Conservation (phyloP, 2,797 vertebrate genomes). For the Cygnus olor region DNA sequence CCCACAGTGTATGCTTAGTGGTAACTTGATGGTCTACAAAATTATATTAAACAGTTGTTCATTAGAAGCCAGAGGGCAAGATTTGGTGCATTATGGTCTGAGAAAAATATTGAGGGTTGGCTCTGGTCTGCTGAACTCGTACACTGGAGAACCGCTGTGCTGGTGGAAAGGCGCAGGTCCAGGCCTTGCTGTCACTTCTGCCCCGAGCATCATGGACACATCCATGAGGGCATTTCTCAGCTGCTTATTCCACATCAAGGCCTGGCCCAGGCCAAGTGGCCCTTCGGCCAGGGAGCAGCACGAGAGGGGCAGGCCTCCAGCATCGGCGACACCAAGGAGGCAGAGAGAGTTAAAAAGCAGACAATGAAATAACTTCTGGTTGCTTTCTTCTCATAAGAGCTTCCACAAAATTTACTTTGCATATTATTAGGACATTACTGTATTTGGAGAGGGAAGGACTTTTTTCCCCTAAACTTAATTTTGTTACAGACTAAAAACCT, state of each 20-base stretch:
- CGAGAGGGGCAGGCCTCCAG: background rate
- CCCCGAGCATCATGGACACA: fast-evolving
- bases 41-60: background rate
- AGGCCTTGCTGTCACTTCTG: background rate
- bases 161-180: background rate
- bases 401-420: background rate
- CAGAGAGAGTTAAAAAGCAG: background rate
- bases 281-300: too few species aligned
- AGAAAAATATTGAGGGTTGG: background rate
- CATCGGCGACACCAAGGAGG: fast-evolving
- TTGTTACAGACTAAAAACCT: background rate
- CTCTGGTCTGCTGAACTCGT: background rate
- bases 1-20: background rate
- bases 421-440: background rate
- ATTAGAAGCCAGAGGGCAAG: constrained; percentile 25
- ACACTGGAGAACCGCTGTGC: background rate
- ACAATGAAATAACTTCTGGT: background rate
- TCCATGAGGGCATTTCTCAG: background rate
- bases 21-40: background rate
- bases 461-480: background rate
- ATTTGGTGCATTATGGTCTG: background rate
- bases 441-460: background rate
- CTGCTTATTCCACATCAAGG: fast-evolving
- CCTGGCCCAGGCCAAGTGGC: fast-evolving
- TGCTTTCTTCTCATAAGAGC: background rate